phyloP scores from a whole-genome alignment of 2,797 vertebrate species.

The Gallirallus australis region DNA sequence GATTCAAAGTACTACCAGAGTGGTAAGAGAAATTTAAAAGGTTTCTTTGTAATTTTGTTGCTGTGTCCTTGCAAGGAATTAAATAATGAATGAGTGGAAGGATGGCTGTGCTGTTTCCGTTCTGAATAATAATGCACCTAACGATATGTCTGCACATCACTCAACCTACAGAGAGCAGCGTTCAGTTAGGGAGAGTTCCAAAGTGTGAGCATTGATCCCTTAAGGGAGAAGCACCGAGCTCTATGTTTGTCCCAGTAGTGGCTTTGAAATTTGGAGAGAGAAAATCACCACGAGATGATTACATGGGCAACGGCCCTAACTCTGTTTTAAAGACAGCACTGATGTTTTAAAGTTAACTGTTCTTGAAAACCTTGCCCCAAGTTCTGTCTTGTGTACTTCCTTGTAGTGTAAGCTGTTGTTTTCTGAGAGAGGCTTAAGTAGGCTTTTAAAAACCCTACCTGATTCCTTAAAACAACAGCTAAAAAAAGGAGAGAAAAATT shows the following conservation, averaged over 20 bases:
- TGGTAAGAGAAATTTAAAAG: conserved; percentile 81
- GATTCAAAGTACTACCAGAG: conserved; percentile 99
- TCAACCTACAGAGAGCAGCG: background rate
- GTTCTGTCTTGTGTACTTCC: background rate
- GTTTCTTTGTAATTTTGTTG: background rate
- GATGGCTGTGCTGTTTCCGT: background rate
- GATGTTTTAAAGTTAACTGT: background rate
- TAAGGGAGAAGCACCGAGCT: background rate
- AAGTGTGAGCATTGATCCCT: background rate
- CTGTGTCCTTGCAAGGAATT: background rate
- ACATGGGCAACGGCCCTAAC: background rate
- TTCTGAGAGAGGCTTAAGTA: background rate
- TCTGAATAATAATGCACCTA: background rate
- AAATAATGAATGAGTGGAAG: background rate
- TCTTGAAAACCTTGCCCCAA: background rate
- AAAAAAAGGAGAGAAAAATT: background rate
- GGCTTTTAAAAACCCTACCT: background rate
- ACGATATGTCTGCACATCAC: background rate
- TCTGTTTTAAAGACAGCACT: background rate
- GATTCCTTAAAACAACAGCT: background rate
- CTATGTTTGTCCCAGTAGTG: background rate
- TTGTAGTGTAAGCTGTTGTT: background rate
- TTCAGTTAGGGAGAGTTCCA: background rate
- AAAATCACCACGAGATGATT: background rate
- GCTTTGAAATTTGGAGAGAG: background rate